A percentile compares a stretch with the other conserved stretches of the same genome.
phyloP scores from a whole-genome alignment of 37 sponge, comb jelly and placozoan species.

The Axinella damicornis region DNA sequence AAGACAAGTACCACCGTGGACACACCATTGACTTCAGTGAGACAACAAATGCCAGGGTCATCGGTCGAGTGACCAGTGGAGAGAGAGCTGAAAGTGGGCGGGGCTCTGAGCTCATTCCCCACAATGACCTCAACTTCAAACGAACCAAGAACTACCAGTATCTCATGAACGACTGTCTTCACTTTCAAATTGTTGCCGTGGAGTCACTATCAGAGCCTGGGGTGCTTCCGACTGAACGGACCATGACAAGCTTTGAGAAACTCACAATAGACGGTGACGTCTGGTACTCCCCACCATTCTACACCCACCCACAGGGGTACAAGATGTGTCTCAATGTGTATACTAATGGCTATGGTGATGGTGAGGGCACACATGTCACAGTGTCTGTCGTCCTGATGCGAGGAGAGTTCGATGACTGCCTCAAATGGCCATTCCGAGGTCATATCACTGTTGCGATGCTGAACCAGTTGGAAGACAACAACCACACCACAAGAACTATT shows the following conservation, averaged over 20 bases:
- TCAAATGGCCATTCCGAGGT: slow-evolving; percentile 40
- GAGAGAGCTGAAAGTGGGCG: not conserved
- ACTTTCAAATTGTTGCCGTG: no score
- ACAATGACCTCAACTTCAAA: no score
- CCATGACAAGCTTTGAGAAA: not conserved
- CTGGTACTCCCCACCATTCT: slow-evolving; percentile 36
- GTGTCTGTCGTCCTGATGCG: slow-evolving; percentile 25
- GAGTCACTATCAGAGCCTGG: no score
- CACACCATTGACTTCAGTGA: not conserved
- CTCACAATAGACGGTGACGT: no score
- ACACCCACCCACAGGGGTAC: slow-evolving; percentile 44
- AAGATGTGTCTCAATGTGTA: slow-evolving; percentile 35
- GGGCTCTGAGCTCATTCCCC: no score
- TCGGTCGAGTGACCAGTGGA: slow-evolving; percentile 20
- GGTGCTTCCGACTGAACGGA: slow-evolving; percentile 5
- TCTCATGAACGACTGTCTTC: no score
- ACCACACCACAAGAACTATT: not conserved
- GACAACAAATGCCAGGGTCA: not conserved
- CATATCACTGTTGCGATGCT: slow-evolving; percentile 10
- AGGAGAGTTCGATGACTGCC: slow-evolving; percentile 42
- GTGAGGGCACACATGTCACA: slow-evolving; percentile 22
- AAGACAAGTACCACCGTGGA: slow-evolving; percentile 13
- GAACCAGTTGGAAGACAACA: slow-evolving; percentile 15
- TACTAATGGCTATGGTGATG: slow-evolving; percentile 10
- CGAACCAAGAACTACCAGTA: no score